A percentile compares a stretch with the other conserved stretches of the same genome.
Evolutionary conservation across 2,113 vertebrate species (phyloP).

Genomic region (Chaenocephalus aceratus): DNA sequence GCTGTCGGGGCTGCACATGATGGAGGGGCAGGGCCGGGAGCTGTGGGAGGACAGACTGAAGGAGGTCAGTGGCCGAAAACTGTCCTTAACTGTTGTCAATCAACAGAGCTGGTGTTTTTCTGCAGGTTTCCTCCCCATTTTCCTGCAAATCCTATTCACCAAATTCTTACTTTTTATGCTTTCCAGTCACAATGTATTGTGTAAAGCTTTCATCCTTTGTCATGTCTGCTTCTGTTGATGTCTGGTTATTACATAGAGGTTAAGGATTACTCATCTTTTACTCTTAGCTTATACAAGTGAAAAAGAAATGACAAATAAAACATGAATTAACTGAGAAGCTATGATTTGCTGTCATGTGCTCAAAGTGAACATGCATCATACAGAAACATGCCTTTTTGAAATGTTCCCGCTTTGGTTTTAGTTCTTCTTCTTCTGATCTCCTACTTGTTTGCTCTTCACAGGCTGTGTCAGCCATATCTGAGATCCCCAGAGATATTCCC

Average conservation of each 20-base stretch:
- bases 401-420: background rate
- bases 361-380: no score
- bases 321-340: background rate
- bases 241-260: background rate
- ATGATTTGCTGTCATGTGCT: no score
- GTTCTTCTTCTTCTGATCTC: background rate
- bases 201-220: no score
- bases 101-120: background rate
- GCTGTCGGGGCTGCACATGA: conserved; percentile 98
- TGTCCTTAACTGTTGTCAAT: background rate
- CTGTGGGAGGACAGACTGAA: conserved; percentile 88
- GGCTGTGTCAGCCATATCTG: conserved; percentile 90
- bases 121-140: background rate
- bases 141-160: background rate
- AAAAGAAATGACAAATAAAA: background rate
- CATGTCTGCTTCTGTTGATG: background rate
- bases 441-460: conserved; percentile 58
- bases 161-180: background rate
- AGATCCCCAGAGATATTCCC: conserved; percentile 89
- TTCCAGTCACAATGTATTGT: background rate
- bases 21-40: conserved; percentile 93
- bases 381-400: background rate
- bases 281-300: background rate
- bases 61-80: conserved; percentile 81
- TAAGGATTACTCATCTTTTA: background rate